Evolutionary conservation across 1,140 invertebrate species (phyloP), one percentile per base, ranked within the genome.

Genomic region (Psix sp.): DNA sequence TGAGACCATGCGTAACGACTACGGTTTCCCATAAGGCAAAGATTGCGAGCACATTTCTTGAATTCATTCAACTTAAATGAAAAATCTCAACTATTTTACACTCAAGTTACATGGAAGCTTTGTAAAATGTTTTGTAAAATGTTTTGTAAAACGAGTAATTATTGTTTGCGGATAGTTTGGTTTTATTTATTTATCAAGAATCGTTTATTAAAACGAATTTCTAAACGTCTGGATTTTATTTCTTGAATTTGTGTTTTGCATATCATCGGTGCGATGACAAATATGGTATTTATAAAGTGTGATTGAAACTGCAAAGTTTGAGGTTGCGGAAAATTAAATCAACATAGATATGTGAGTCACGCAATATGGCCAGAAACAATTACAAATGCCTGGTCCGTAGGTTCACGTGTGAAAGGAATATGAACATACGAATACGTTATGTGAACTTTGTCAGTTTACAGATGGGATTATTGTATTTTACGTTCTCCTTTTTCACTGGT

Each of bases 1-100:
- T 63, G 62, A 78, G 70, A 70, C 74, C 71, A 71, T 80, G 62
- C 78, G 76, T 80, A 77, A 80, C 76, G 78, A 74, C 52, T 38
- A 75, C 57, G 57, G 74, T 65, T 80, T 80, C 74, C 77, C 76
- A 80, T 77, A 80, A 77, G 67, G 68, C n/a, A 36, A 65, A 52
- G 59, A 60, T n/a, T 29, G 52, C 40, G 29, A 51, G 48, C 42
- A 62, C 70, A 59, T 78, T 79, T 75, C 70, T 71, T 66, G 56
- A 77, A 65, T 78, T 72, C 66, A 62, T 60, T 48, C 21, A 46
- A 29, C 24, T 7, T 17, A 29, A 1, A 13, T 39, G 0, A 46
- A 39, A 13, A 68, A 13, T 35, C 6, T 35, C 6, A 13, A 13
- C 5, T 35, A 3, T 18, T 33, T n/a, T n/a, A n/a, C n/a, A n/a